Base-by-base conservation (phyloP, 2,797 vertebrate species). In the Oreochromis mossambicus region DNA sequence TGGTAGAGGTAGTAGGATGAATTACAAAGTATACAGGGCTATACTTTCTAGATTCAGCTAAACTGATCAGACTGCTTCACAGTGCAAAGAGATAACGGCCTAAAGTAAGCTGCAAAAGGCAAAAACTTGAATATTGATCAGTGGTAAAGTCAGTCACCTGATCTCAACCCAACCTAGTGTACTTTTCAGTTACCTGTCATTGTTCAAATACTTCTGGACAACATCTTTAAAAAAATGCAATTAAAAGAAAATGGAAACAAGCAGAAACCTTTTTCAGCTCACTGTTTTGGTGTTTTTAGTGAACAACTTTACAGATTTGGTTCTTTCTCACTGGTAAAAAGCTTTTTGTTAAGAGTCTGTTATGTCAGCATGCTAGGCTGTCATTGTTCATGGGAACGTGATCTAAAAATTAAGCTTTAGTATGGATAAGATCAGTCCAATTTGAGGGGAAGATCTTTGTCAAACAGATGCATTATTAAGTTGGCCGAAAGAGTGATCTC, bases 281-380 rank as follows among this genome's bases (percentile, higher is more conserved):
- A 73, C 24, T 29, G 24, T 46, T 73, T 46, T 3, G 24, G 43
- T 46, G 15, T 19, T 48, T 29, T 11, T 0, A 0, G 24, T 7
- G 9, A 48, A 19, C 68, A 70, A 15, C 66, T 70, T 70, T 15
- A 46, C 66, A 29, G 41, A 29, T 73, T 73, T 73, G 24, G 41
- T 73, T 73, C 43, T 1, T 29, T 73, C 24, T 29, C 15, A 19
- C 24, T 46, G 24, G 68, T 29, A 48, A 48, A 73, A 48, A 17
- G 6, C 10, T 29, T 73, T 73, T 48, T 73, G 15, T 29, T 48
- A 29, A 48, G 68, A 73, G 41, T 70, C 1, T 46, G 38, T 46
- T 41, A 26, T 46, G 5, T 26, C 38, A 46, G 41, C 3, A 9
- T 26, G 21, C 9, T 41, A 70, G 38, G 43, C 38, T 70, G 8